Evolutionary conservation across 2,113 vertebrate species (phyloP), one percentile per base, ranked within the genome.

Genomic region (Ptychochromis oligacanthus): DNA sequence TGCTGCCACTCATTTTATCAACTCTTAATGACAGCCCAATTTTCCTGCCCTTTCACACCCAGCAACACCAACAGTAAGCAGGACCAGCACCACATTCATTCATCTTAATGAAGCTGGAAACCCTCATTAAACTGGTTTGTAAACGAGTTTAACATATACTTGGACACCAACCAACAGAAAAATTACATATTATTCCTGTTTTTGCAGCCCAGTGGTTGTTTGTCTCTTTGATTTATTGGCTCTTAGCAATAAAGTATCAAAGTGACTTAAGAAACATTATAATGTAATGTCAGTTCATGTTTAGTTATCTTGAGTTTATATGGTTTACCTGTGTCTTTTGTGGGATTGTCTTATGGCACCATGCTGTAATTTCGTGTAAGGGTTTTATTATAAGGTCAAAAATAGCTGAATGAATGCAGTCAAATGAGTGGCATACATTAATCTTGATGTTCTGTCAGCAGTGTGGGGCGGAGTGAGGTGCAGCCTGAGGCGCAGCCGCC

Each of bases 381-480:
- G 40, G 14, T 8, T 46, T 67, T 26, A 24, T 17, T 46, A 67
- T 46, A 67, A 46, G 3, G 7, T 43, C 43, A 38, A 43, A 43
- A 13, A 43, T 12, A 43, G 12, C 40, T 43, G 40, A 43, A 67
- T 46, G 18, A 26, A 40, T 46, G 5, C 46, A 46, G 46, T 46
- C 26, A 67, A 46, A 18, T 24, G 10, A 58, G 11, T 11, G 20
- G 1, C 31, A 26, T 70, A 6, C 17, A 2, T 38, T 31, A 20
- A 38, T 34, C 38, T 77, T 2, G 34, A 2, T n/a, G n/a, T n/a
- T 38, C 15, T 82, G 28, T 80, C 76, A 15, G 1, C 85, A 95
- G 93, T 13, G 86, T 7, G 38, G 77, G 81, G 91, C 14, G 52
- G 75, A 80, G 72, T 34, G 17, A 18, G 62, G 79, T 17, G 56